Base-by-base conservation (phyloP, 2,113 vertebrate species). In the Eptatretus burgeri region DNA sequence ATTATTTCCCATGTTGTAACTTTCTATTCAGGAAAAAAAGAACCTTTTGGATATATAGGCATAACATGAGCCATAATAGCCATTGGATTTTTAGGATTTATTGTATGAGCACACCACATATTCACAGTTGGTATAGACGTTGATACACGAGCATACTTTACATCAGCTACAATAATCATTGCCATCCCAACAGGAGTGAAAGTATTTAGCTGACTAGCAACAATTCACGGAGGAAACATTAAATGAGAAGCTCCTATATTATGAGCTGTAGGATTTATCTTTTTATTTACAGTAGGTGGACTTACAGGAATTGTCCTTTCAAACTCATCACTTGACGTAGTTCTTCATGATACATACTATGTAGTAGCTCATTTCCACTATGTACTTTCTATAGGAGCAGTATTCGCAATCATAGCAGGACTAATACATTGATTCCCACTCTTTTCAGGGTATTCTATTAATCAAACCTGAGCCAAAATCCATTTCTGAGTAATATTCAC, bases 351-450 rank as follows among this genome's bases (percentile, higher is more conserved):
- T 5, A 72, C 71, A 1, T 72, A 71, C 9, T 70, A 72, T 2
- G 70, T 70, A 51, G 68, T 71, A 2, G 71, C 71, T 5, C 68
- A 70, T 14, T 66, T 69, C 51, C 69, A 70, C 50, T 67, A 68
- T n/a, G 66, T 70, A 2, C 51, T 66, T 1, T 67, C 66, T 3
- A 69, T 67, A 7, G 68, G 69, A 4, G 69, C 68, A 1, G 69
- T 67, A 5, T 70, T 70, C 18, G 66, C 66, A 2, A 70, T 69
- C 9, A 64, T 70, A 2, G 69, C 17, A 2, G 65, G 12, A 2
- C 66, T 70, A 1, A 62, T 69, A 0, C 66, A 70, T 51, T 70
- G 66, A 64, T 65, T 69, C 63, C 68, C 69, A 2, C 63, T 67
- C n/a, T 69, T 70, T 5, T 17, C 65, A 11, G 67, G 68, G 1